Evolutionary conservation across 2,797 vertebrate genomes (phyloP), one percentile per base, ranked within the genome.

Genomic region (Arctocebus calabarensis): DNA sequence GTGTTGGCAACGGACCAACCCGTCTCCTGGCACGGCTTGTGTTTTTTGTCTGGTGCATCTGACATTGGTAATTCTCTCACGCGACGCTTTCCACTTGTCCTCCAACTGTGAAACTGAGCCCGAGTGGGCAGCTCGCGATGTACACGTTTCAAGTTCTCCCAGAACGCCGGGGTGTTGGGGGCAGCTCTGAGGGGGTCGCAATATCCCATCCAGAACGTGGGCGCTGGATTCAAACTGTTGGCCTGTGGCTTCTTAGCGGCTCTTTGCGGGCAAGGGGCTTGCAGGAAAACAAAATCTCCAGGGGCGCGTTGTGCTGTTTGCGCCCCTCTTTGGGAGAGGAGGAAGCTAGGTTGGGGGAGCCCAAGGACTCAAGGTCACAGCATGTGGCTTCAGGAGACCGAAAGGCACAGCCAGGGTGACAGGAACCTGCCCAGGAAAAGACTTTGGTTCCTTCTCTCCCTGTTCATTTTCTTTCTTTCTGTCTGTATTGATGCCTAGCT

Each of bases 361-460:
- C 29, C 0, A 0, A 17, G 57, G 32, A 32, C 45, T 66, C 57
- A 57, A 3, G 29, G 43, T 85, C 55, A 3, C 2, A 17, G 40
- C 55, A 13, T 64, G 5, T 25, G 45, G 10, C 14, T 45, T 45
- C 3, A 0, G 16, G 4, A 61, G 34, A 78, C 7, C 1, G 0
- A 1, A 8, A 6, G 43, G 2, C 43, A 1, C 7, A 16, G 37
- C 32, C 43, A 7, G 17, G 2, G 6, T 12, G 45, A 29, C 81
- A 1, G 1, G n/a, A 7, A 4, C 8, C 19, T 12, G 0, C 27
- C 3, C 0, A 4, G 62, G 6, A 4, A 11, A 23, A 2, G 6
- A 20, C 16, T 13, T 0, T 40, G 13, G 14, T 52, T 52, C 48
- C 13, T 52, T 62, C 23, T 48, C 16, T 19, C 29, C 52, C 45